phyloP scores from a whole-genome alignment of 2,113 vertebrate species.

The Tor tambroides region DNA sequence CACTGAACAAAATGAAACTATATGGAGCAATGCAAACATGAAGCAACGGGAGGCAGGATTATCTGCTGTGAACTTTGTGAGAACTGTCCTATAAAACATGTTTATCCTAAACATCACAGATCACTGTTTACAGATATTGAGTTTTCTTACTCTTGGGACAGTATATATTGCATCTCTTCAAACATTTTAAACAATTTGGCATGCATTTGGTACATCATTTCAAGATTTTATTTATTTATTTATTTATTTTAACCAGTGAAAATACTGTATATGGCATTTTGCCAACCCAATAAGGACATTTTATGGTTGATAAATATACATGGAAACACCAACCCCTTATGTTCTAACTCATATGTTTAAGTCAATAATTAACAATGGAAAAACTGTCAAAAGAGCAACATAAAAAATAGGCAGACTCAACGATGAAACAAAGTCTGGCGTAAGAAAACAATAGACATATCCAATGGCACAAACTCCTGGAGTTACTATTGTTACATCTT shows the following conservation, averaged over 20 bases:
- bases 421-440: background rate
- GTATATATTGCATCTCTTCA: background rate
- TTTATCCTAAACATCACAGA: background rate
- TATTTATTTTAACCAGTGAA: background rate
- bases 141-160: background rate
- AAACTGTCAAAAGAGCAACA: background rate
- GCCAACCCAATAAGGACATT: background rate
- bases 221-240: accelerated
- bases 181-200: background rate
- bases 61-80: slow-evolving; percentile 19
- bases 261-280: background rate
- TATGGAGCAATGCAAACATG: background rate
- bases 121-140: background rate
- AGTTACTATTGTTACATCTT: background rate
- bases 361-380: background rate
- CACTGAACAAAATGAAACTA: too few species aligned
- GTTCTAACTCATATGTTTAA: background rate
- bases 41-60: background rate
- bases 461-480: background rate
- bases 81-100: background rate
- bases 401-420: background rate
- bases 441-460: background rate
- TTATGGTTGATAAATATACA: background rate
- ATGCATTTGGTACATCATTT: background rate
- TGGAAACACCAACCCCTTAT: background rate